Evolutionary conservation across 1,140 invertebrate species (phyloP).

Genomic region (Sarcophaga bullata): DNA sequence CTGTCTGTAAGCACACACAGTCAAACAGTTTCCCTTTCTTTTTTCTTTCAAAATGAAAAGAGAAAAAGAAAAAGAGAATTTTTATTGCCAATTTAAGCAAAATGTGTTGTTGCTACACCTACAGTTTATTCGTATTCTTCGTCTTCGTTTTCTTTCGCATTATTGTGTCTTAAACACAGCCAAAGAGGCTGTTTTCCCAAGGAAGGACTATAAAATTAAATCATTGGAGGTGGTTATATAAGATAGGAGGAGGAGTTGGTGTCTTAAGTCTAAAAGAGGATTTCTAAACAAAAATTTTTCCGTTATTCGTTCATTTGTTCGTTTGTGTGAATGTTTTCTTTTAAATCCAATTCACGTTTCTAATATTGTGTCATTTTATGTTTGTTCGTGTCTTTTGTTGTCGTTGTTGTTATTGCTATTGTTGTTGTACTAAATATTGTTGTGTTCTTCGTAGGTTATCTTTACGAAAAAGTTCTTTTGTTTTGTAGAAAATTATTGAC

Average conservation of each 20-base stretch:
- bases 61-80: too few species aligned
- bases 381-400: conserved; percentile 4
- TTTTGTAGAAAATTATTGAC: neutral
- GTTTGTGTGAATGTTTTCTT: too few species aligned
- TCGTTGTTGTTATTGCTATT: neutral
- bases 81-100: conserved; percentile 1
- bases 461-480: neutral
- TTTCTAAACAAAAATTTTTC: neutral
- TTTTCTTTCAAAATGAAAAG: too few species aligned
- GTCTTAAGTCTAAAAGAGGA: neutral
- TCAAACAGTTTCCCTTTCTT: too few species aligned
- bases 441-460: neutral
- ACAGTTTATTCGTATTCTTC: too few species aligned
- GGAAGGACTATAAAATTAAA: too few species aligned
- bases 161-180: too few species aligned
- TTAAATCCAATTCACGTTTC: conserved; percentile 32
- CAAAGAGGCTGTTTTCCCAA: too few species aligned
- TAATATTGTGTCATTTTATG: conserved; percentile 38
- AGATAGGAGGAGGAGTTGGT: neutral
- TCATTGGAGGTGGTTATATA: too few species aligned
- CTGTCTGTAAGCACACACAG: neutral
- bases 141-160: neutral
- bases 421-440: neutral
- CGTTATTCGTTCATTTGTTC: conserved; percentile 14
- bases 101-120: neutral